Base-by-base conservation (phyloP, 2,888 invertebrate species). In the Hydroisotoma schaefferi region DNA sequence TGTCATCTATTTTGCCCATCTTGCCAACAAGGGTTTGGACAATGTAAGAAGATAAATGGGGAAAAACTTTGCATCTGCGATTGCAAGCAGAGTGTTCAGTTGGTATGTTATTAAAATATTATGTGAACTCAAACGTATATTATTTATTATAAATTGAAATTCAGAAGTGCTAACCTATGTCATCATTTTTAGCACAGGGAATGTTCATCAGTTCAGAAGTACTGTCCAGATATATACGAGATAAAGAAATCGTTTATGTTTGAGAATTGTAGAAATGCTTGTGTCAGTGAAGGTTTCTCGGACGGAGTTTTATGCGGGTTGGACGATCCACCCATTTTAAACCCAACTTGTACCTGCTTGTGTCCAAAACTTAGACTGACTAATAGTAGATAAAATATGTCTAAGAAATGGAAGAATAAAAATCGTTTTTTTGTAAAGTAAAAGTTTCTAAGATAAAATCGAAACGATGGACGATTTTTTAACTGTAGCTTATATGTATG, bases 271-370 rank as follows among this genome's bases (percentile, higher is more conserved):
- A 38, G 43, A 43, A 22, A 10, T 23, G 59, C 54, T 43, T 59
- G 59, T 49, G 33, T 49, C 40, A 29, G 38, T 18, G 27, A 40
- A n/a, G 55, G 54, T 2, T 59, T 40, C 43, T 1, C 5, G 3
- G 59, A 59, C 49, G 59, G 28, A 2, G 59, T 55, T n/a, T 33
- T 59, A 27, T 59, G 59, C 44, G 59, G 59, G 2, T 49, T 59
- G 59, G 59, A 59, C 29, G 55, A 59, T 29, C 59, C 59, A 1
- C 49, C 55, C 12, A 15, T 59, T 15, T 23, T 55, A 2, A 12
- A 49, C 20, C 55, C 59, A 2, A 59, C 59, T 4, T 59, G 59
- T 20, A 59, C 59, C 28, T 59, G 59, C 23, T 25, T 59, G 10
- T 59, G 59, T 29, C 26, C 23, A 26, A 28, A 28, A 33, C 6